Evolutionary conservation across 2,888 invertebrate genomes (phyloP), one percentile per base, ranked within the genome.

Genomic region (Cistogaster globosa): DNA sequence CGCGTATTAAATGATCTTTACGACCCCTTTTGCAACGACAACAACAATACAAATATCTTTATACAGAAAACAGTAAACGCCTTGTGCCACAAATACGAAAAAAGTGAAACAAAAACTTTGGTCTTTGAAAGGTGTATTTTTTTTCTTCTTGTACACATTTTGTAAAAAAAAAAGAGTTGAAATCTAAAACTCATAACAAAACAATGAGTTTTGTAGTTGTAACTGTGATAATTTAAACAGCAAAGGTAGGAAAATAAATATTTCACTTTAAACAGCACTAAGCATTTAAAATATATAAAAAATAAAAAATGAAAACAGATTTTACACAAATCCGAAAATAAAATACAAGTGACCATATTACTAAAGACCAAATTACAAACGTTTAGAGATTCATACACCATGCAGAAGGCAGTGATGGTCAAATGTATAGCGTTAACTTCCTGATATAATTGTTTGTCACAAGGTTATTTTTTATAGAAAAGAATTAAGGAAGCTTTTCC

Each of bases 1-100:
- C 79, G 83, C 83, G 79, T 85, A 85, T 79, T 79, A 85, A 82
- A 82, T 79, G 78, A 79, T 83, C 86, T 86, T 81, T 72, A 83
- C 81, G 82, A 83, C 86, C 83, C 76, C 83, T 71, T 32, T 75
- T 65, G 62, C 62, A 71, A 65, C 20, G 51, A 16, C 53, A 68
- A 60, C 53, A 53, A 16, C 63, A 63, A 53, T 18, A 32, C 32
- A 32, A 32, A 32, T 32, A 32, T 32, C 36, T 2, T 16, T 57
- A 32, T 26, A 58, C 0, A 51, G 58, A 71, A 32, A 80, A 71
- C 65, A 55, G 68, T 74, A 81, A 74, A 84, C 81, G 84, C 81
- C 81, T 81, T 84, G 76, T 77, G 58, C 67, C 62, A 72, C 62
- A 81, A 76, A 57, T n/a, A n/a, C 18, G 75, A 75, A 74, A 63